Base-by-base conservation (phyloP, 2,888 invertebrate species). In the Dolichopus griseipennis region DNA sequence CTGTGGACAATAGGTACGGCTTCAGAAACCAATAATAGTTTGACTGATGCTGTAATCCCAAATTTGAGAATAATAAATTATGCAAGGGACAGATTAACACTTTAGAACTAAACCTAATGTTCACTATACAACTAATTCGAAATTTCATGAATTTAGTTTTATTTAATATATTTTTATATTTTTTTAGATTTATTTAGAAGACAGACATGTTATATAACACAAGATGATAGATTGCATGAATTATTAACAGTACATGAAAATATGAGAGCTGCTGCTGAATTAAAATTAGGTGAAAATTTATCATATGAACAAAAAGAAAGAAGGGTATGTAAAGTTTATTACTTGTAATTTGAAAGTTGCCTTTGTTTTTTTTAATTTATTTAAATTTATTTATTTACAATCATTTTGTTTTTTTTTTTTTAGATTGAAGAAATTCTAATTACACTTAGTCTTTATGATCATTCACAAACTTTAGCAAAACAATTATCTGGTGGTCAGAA, bases 401-500 rank as follows among this genome's bases (percentile, higher is more conserved):
- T n/a, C n/a, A n/a, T n/a, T n/a, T n/a, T n/a, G n/a, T n/a, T n/a
- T 65, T 7, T 63, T 64, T 65, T 61, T 1, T 76, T 81, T 8
- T 78, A 97, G 96, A 93, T 96, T 68, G 88, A 91, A 78, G 92
- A 95, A 75, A 95, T 96, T 74, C 84, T 97, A 22, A 86, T 90
- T 33, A 91, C 92, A 65, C 83, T 97, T 65, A 91, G 95, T 9
- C 83, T 97, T 62, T 87, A 87, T 72, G 90, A 92, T 72, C 88
- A 92, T 73, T 87, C 88, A 77, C 85, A 89, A 73, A 96, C 96
- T 0, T 83, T 90, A 73, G 88, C 93, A 0, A 85, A 85, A 15
- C 88, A 89, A 75, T 84, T 97, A 66, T 96, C 96, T 0, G 97
- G 97, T 12, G 97, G 97, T 0, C 97, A 97, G 82, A 90, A 88